Evolutionary conservation across 2,888 invertebrate species (phyloP).

Genomic region (Mimas tiliae): DNA sequence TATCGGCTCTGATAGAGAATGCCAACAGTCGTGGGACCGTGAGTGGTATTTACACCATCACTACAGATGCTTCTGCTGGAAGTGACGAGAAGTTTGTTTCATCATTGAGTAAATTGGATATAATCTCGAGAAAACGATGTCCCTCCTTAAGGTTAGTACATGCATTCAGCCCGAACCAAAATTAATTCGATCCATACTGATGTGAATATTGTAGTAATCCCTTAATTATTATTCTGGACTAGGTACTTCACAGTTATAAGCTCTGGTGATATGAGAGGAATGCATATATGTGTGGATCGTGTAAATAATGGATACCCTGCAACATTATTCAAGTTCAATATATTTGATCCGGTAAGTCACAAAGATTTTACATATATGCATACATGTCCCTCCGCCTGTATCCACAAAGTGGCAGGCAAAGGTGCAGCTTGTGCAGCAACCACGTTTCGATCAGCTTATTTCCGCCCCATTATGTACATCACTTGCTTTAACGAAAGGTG

Average conservation of each 20-base stretch:
- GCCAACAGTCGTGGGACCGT: constrained; percentile 39
- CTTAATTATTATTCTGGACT: constrained; percentile 29
- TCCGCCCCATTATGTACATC: no score
- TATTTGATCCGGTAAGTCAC: not conserved
- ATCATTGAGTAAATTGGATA: constrained; percentile 43
- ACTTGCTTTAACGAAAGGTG: no score
- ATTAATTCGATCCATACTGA: not conserved
- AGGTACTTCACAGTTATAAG: constrained; percentile 44
- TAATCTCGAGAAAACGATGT: constrained; percentile 44
- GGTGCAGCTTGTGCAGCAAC: no score
- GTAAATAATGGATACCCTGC: constrained; percentile 40
- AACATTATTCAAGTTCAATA: constrained; percentile 32
- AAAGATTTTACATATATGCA: no score
- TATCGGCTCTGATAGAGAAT: constrained; percentile 39
- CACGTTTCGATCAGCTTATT: no score
- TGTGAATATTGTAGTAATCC: not conserved
- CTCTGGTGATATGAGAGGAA: constrained; percentile 34
- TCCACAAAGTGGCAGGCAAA: no score
- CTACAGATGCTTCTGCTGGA: constrained; percentile 27
- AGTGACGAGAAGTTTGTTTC: constrained; percentile 32
- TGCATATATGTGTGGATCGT: constrained; percentile 39
- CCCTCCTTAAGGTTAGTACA: constrained; percentile 48
- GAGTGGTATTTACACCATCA: constrained; percentile 46
- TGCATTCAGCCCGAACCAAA: not conserved
- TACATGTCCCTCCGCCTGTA: no score